Conservation (phyloP, 2,888 invertebrate species). For the Drosophila quinaria region DNA sequence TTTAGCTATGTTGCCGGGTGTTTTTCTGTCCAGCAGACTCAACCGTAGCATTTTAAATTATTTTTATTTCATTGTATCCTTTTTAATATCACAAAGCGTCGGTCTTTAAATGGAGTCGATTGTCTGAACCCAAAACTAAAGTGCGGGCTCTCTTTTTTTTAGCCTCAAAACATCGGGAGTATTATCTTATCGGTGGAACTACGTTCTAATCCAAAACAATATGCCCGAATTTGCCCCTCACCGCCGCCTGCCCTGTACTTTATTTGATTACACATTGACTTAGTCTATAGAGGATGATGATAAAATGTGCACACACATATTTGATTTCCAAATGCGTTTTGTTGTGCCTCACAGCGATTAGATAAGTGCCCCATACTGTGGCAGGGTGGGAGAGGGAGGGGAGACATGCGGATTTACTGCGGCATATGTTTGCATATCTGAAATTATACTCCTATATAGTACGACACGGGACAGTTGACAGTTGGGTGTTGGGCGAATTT, state of each 20-base stretch:
- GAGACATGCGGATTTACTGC: slow-evolving; percentile 41
- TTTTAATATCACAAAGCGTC: slow-evolving; percentile 2
- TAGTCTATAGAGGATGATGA: slow-evolving; percentile 26
- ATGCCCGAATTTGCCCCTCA: neutral
- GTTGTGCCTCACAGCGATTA: slow-evolving; percentile 48
- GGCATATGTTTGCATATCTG: slow-evolving; percentile 59
- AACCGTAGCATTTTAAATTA: neutral
- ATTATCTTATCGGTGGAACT: slow-evolving; percentile 46
- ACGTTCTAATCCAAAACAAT: slow-evolving; percentile 53
- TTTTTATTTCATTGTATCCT: neutral
- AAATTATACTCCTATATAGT: slow-evolving; percentile 16
- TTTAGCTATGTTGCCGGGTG: too few relatives aligned
- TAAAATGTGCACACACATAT: slow-evolving; percentile 32
- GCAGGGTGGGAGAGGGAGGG: neutral
- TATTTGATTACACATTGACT: slow-evolving; percentile 37
- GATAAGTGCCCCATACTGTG: slow-evolving; percentile 43
- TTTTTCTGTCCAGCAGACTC: neutral
- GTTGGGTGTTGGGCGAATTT: slow-evolving; percentile 18
- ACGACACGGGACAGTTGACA: slow-evolving; percentile 36
- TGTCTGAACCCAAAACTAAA: slow-evolving; percentile 19
- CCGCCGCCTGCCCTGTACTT: neutral
- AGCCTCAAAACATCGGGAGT: neutral
- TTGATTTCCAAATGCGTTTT: slow-evolving; percentile 66
- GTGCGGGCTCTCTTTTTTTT: neutral
- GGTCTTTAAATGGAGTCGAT: slow-evolving; percentile 35